phyloP scores from a whole-genome alignment of 1,140 invertebrate genomes.

The Zaprionus nigranus region DNA sequence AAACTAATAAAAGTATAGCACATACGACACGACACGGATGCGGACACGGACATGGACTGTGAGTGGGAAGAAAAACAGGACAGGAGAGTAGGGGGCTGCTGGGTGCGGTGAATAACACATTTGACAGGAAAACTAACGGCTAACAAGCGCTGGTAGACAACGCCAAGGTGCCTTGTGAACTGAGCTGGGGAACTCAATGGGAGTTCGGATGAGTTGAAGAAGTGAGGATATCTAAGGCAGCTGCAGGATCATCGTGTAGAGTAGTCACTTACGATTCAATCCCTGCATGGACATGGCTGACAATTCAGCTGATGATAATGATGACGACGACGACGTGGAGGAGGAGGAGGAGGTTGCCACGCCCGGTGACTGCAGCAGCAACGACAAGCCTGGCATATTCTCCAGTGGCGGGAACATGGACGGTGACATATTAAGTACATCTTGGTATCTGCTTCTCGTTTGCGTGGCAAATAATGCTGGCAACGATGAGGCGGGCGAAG shows the following conservation, averaged over 20 bases:
- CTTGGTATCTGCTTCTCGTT: conserved; percentile 83
- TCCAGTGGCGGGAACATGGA: conserved; percentile 81
- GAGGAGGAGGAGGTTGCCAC: conserved; percentile 23
- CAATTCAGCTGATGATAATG: conserved; percentile 61
- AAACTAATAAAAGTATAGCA: conserved; percentile 76
- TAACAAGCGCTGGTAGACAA: conserved; percentile 32
- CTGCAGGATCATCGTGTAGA: conserved; percentile 30
- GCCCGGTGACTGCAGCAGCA: conserved; percentile 38
- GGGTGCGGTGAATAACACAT: conserved; percentile 15
- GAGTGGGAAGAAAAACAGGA: conserved; percentile 7
- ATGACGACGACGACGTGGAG: conserved; percentile 32
- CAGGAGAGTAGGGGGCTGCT: not conserved
- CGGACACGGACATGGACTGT: conserved; percentile 35
- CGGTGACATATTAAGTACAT: conserved; percentile 84
- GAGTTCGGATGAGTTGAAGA: not conserved
- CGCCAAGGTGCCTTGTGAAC: conserved; percentile 1
- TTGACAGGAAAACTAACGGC: conserved; percentile 38
- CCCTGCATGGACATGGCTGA: conserved; percentile 80
- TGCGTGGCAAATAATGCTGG: conserved; percentile 77
- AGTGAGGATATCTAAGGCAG: not conserved
- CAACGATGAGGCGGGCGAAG: conserved; percentile 73
- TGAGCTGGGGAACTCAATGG: not conserved
- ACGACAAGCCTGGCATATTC: conserved; percentile 57
- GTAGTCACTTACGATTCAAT: conserved; percentile 83
- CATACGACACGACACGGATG: conserved; percentile 50